Evolutionary conservation across 2,797 vertebrate genomes (phyloP).

Genomic region (Pterois miles): DNA sequence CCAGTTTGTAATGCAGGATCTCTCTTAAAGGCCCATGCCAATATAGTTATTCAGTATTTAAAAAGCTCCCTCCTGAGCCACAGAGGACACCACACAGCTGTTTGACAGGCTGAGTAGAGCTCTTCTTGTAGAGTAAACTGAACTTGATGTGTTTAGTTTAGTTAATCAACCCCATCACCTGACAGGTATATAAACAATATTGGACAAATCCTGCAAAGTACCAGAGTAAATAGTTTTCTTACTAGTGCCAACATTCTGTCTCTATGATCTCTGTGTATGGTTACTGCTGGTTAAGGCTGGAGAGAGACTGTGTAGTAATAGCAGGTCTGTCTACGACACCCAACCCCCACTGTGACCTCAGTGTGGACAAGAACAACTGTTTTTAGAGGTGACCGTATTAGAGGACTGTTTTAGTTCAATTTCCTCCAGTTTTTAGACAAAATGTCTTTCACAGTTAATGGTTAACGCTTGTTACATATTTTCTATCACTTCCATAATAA

Average conservation of each 20-base stretch:
- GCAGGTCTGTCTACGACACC: background rate
- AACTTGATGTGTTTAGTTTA: background rate
- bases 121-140: background rate
- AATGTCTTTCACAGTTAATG: background rate
- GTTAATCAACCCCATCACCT: background rate
- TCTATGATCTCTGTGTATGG: background rate
- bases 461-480: background rate
- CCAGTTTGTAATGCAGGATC: background rate
- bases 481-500: background rate
- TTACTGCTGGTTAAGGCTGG: background rate
- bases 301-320: background rate
- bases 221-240: background rate
- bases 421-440: background rate
- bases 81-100: background rate
- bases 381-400: background rate
- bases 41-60: background rate
- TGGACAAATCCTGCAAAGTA: background rate
- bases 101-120: background rate
- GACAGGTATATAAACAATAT: background rate
- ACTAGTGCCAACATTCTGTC: background rate
- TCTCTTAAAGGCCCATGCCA: background rate
- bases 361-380: background rate
- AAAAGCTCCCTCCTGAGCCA: background rate
- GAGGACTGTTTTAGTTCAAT: background rate
- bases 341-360: background rate